These are phyloP conservation scores for Tenebrio molitor DNA, from an alignment of 1,140 invertebrate genomes.

Conservation along the genomic window DNA sequence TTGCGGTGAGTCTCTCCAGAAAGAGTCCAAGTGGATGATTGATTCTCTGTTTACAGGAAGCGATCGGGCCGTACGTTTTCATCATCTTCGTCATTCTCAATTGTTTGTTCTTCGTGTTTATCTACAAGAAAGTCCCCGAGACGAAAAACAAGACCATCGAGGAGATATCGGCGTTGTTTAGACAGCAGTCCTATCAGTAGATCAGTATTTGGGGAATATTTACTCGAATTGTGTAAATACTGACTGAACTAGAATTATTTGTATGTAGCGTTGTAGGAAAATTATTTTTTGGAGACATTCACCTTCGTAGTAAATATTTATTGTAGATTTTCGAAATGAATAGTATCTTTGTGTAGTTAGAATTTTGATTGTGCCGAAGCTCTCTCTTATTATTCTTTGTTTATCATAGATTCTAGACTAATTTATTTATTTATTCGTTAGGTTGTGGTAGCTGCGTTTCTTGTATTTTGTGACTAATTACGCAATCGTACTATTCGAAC, in stretches of 20 bases:
- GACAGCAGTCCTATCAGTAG: conserved; percentile 79
- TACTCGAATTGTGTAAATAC: conserved; percentile 31
- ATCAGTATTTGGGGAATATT: conserved; percentile 27
- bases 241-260: conserved; percentile 26
- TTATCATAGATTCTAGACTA: neutral
- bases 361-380: conserved; percentile 10
- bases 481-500: conserved; percentile 34
- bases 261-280: neutral
- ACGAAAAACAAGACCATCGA: conserved; percentile 89
- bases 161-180: conserved; percentile 83
- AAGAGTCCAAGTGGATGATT: neutral
- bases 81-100: conserved; percentile 81
- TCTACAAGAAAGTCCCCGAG: conserved; percentile 86
- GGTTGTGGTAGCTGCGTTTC: neutral
- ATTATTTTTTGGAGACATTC: neutral
- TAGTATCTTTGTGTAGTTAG: conserved; percentile 37
- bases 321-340: conserved; percentile 31
- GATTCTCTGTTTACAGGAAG: conserved; percentile 67
- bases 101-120: conserved; percentile 78
- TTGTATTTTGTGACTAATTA: conserved; percentile 6
- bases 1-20: conserved; percentile 76
- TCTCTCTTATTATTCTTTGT: neutral
- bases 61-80: conserved; percentile 80
- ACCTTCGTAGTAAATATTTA: conserved; percentile 25
- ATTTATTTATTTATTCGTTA: conserved; percentile 34